Conservation (phyloP, 2,113 vertebrate genomes). For the Carassius auratus region DNA sequence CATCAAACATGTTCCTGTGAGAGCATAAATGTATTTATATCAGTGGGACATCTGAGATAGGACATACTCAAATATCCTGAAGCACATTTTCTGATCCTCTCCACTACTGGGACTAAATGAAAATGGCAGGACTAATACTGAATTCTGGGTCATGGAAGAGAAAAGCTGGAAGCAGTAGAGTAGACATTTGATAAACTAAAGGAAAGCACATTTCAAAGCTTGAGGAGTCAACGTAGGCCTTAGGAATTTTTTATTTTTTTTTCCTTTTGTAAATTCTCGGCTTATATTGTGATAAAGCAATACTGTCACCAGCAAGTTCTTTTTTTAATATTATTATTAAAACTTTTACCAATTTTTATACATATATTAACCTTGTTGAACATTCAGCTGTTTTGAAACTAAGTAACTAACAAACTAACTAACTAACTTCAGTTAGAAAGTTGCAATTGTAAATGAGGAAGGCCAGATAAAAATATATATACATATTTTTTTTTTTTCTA, state of each 20-base stretch:
- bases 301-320: too few species aligned
- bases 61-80: conserved; percentile 14
- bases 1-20: neutral
- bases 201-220: neutral
- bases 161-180: neutral
- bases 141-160: conserved; percentile 17
- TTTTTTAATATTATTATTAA: too few species aligned
- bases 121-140: conserved; percentile 22
- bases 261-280: neutral
- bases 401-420: too few species aligned
- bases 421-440: too few species aligned
- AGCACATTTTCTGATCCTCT: neutral
- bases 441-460: neutral
- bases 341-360: too few species aligned
- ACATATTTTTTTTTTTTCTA: too few species aligned
- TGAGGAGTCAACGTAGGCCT: neutral
- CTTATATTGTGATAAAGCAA: neutral
- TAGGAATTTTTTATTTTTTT: too few species aligned
- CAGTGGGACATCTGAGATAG: conserved; percentile 23
- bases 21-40: conserved; percentile 31
- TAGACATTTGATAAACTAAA: neutral
- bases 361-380: too few species aligned
- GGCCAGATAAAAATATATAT: neutral
- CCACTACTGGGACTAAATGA: conserved; percentile 22
- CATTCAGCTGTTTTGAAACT: too few species aligned